Evolutionary conservation across 2,797 vertebrate species (phyloP), one percentile per base, ranked within the genome.

Genomic region (Spondyliosoma cantharus): DNA sequence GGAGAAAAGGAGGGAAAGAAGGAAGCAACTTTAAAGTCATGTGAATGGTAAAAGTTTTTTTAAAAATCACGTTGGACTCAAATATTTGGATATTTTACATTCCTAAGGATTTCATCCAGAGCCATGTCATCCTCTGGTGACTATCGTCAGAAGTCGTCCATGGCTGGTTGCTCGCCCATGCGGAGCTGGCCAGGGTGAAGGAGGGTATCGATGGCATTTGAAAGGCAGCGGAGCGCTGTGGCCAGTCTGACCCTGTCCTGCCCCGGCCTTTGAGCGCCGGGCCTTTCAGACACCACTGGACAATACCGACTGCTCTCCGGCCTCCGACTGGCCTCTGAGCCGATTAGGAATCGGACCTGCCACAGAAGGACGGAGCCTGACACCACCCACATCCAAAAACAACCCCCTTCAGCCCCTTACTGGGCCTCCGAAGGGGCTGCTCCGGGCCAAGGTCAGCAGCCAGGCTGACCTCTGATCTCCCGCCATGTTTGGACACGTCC

Each of bases 401-500:
- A 63, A 46, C 71, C n/a, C 56, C 11, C 3, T 6, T 20, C 27
- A 24, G 16, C 14, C 43, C 5, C 58, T 82, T 27, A 49, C 71
- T 49, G 70, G 74, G 79, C 89, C 89, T 64, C 81, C 4, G 69
- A 84, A 79, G 83, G 80, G 63, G 59, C 3, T 53, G 46, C 54
- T n/a, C 32, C 80, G 91, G 88, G 94, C 94, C 94, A 95, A 96
- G 95, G 95, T 96, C 95, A 96, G 89, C 62, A 92, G 90, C 94
- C 93, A 86, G 81, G 72, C 27, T 92, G 89, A 93, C 94, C 95
- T 91, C 89, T 93, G 94, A 94, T 95, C 95, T 94, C 93, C 93
- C 73, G 90, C 92, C 94, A 92, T 96, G 96, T 96, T 96, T 96
- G 95, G 94, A 95, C 96, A 96, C 86, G 90, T 95, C 95, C 75